Conservation (phyloP, 2,113 vertebrate species). For the Eptesicus fuscus region DNA sequence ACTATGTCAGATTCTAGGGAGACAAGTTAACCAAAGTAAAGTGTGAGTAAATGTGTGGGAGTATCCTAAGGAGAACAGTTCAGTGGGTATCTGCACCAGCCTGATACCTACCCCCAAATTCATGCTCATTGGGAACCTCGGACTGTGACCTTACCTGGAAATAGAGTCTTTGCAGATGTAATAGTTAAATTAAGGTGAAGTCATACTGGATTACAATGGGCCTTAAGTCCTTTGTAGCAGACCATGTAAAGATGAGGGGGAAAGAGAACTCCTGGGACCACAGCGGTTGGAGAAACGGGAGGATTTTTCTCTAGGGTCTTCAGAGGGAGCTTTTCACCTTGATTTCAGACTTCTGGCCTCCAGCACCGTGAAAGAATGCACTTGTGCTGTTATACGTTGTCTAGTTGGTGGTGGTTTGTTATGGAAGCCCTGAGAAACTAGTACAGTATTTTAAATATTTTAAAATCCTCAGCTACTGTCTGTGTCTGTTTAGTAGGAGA, state of each 20-base stretch:
- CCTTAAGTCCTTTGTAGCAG: not conserved
- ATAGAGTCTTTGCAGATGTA: not conserved
- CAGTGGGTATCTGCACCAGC: not conserved
- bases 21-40: not conserved
- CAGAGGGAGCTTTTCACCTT: not conserved
- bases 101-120: not conserved
- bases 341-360: not conserved
- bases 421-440: not conserved
- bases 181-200: not conserved
- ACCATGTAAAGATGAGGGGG: not conserved
- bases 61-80: not conserved
- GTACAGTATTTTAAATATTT: not conserved
- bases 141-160: not conserved
- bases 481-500: not conserved
- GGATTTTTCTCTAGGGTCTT: not conserved
- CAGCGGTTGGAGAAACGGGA: not conserved
- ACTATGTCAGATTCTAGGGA: not conserved
- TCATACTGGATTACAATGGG: not conserved
- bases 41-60: not conserved
- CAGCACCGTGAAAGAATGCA: not conserved
- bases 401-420: not conserved
- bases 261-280: not conserved
- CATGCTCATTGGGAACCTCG: not conserved
- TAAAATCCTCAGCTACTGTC: not conserved
- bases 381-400: not conserved